A percentile compares a stretch with the other conserved stretches of the same genome.
Conservation (phyloP, 2,113 vertebrate species). For the Sula dactylatra region DNA sequence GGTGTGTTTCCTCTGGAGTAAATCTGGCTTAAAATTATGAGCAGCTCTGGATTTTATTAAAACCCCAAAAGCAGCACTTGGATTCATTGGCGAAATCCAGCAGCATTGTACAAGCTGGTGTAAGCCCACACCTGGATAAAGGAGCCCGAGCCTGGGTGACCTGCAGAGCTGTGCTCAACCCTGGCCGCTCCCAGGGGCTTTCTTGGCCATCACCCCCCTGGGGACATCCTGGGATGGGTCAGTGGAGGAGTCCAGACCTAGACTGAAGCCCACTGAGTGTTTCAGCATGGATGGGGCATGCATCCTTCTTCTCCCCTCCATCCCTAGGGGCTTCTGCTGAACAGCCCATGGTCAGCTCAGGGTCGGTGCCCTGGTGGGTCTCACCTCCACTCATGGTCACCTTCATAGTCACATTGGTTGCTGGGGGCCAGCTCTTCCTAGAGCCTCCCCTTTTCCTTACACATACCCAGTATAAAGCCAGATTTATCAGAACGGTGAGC, state of each 20-base stretch:
- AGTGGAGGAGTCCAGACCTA: not conserved
- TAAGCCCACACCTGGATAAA: not conserved
- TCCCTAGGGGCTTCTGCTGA: not conserved
- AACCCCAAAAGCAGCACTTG: not conserved
- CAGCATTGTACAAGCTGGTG: not conserved
- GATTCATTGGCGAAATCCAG: not conserved
- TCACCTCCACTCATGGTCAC: not conserved
- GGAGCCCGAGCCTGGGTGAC: not conserved
- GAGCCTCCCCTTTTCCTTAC: not conserved
- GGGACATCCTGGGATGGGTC: not conserved
- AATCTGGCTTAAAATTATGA: not conserved
- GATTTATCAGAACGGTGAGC: not conserved
- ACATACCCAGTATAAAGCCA: not conserved
- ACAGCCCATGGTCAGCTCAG: not conserved
- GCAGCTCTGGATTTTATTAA: not conserved
- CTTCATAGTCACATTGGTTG: not conserved
- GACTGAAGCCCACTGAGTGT: not conserved
- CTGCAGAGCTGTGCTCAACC: not conserved
- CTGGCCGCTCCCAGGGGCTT: not conserved
- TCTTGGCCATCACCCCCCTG: not conserved
- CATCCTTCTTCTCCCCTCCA: not conserved
- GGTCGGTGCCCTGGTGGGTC: not conserved
- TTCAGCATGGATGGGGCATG: not conserved
- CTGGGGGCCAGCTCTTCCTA: not conserved
- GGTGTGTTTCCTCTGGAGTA: slow-evolving; percentile 2